Evolutionary conservation across 2,797 vertebrate genomes (phyloP), one percentile per base, ranked within the genome.

Genomic region (Lepidocolaptes lacrymiger): DNA sequence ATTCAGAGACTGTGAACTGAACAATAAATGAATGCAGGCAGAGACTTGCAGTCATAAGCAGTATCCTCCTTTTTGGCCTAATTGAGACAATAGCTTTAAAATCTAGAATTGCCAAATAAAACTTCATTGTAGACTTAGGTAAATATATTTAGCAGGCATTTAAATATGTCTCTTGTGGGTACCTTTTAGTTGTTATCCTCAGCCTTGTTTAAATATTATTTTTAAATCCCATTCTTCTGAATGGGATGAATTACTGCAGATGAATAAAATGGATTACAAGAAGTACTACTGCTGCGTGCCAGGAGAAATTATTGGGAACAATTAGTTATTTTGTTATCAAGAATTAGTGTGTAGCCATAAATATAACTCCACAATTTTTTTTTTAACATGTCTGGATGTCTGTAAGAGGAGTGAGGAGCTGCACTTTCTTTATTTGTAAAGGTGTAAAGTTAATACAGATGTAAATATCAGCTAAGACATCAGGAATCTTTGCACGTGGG

Each of bases 1-100:
- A 97, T 98, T 98, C 97, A 49, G 97, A 97, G 98, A 97, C 97
- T 98, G 97, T 97, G 98, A 98, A 97, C 97, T 98, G 97, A 98
- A 98, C 98, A 98, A 97, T 98, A 98, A 97, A 97, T 97, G 97
- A 98, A 97, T 96, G 95, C 96, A 97, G 94, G 92, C 92, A 96
- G 93, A 96, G 97, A 94, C 96, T 96, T 85, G 88, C 85, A 97
- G 96, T 90, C 95, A 90, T 88, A 48, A 96, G 82, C 94, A 48
- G 32, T 86, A 94, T 74, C 95, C 77, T 96, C 86, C 87, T 97
- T 96, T 67, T 80, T 91, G 95, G 91, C 93, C 96, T 96, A 93
- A 97, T 97, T 97, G 97, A 97, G 93, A 95, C 93, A 76, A 92
- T 93, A 94, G 94, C 95, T 97, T 96, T 90, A 93, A 96, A 96